These are phyloP conservation scores for Sipunculus nudus DNA, from an alignment of 2,888 invertebrate genomes.

Conservation along the genomic window DNA sequence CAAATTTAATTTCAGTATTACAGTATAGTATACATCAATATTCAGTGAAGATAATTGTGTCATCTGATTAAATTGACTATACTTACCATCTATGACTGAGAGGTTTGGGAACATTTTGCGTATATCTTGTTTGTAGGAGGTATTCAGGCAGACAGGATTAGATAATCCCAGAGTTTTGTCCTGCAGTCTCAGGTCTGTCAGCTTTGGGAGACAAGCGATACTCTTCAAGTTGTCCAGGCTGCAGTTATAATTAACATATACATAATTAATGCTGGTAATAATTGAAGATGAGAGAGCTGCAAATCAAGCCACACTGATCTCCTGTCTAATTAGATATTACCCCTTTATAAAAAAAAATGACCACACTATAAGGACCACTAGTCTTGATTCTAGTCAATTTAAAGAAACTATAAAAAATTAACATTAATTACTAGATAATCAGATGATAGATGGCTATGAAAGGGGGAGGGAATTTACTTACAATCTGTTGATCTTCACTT, in stretches of 20 bases:
- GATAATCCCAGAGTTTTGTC: constrained; percentile 45
- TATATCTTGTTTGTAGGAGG: constrained; percentile 46
- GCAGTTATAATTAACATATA: constrained; percentile 20
- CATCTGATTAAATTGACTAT: neutral
- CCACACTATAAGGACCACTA: too few relatives aligned
- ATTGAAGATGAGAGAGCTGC: too few relatives aligned
- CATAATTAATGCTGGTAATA: too few relatives aligned
- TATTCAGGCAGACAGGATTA: constrained; percentile 56
- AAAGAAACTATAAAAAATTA: too few relatives aligned
- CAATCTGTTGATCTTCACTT: too few relatives aligned
- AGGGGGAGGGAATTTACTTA: too few relatives aligned
- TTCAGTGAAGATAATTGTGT: neutral
- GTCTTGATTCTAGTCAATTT: too few relatives aligned
- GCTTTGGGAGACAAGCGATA: constrained; percentile 49
- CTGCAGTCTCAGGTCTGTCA: constrained; percentile 48
- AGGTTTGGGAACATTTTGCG: constrained; percentile 49
- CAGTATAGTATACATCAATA: neutral
- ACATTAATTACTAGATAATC: too few relatives aligned
- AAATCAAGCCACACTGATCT: too few relatives aligned
- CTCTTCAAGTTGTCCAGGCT: constrained; percentile 50
- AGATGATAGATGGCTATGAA: too few relatives aligned
- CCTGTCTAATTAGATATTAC: too few relatives aligned
- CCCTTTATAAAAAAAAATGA: too few relatives aligned
- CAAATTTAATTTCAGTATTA: neutral
- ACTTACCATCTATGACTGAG: constrained; percentile 51